Percentiles rank a stretch among this genome's conserved stretches.
Evolutionary conservation across 2,797 vertebrate species (phyloP).

Genomic region (Characodon lateralis): DNA sequence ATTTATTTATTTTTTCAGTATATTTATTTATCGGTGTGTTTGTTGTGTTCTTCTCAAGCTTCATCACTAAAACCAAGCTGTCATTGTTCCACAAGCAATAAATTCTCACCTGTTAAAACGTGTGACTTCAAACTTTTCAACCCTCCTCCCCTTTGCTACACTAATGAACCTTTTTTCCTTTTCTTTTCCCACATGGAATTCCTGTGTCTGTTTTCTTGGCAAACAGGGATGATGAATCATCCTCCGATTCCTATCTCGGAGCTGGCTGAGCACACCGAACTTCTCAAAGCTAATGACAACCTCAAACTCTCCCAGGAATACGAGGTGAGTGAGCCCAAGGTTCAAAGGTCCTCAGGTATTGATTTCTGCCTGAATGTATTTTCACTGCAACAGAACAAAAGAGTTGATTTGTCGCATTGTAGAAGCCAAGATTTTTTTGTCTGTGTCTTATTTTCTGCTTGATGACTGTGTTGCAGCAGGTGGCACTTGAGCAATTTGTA

Average conservation of each 20-base stretch:
- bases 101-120: constrained; percentile 20
- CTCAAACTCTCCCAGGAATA: constrained; percentile 98
- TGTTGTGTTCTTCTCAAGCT: constrained; percentile 60
- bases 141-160: background rate
- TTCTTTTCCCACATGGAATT: constrained; percentile 22
- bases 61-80: constrained; percentile 62
- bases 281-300: constrained; percentile 98
- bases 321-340: constrained; percentile 84
- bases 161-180: constrained; percentile 60
- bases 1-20: constrained; percentile 4
- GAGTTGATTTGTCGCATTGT: background rate
- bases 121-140: constrained; percentile 15
- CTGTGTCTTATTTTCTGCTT: background rate
- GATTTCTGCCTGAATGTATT: constrained; percentile 54
- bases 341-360: constrained; percentile 28
- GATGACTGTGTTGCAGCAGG: constrained; percentile 5
- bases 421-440: background rate
- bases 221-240: constrained; percentile 96
- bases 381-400: constrained; percentile 17
- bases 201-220: constrained; percentile 50
- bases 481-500: constrained; percentile 15
- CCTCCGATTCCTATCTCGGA: constrained; percentile 95
- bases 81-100: constrained; percentile 49
- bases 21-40: constrained; percentile 40
- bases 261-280: constrained; percentile 95